Conservation (phyloP, 2,888 invertebrate species). For the Dasysyrphus albostriatus region DNA sequence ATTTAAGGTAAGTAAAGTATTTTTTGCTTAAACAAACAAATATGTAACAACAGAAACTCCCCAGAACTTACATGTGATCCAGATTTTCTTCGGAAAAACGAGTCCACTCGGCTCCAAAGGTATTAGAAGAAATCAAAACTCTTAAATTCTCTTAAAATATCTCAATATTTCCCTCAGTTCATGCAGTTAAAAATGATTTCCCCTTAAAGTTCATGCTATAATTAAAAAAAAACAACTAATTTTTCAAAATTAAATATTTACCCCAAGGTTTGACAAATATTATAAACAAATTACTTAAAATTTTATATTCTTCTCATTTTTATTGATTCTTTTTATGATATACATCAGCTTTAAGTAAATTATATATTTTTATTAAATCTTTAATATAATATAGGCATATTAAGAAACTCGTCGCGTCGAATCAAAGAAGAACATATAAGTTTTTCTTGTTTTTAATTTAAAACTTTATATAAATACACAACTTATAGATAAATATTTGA, state of each 20-base stretch:
- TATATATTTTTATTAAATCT: slow-evolving; percentile 14
- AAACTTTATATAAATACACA: slow-evolving; percentile 57
- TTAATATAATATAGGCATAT: background rate
- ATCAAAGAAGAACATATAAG: slow-evolving; percentile 2
- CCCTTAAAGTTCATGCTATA: background rate
- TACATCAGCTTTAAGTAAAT: slow-evolving; percentile 14
- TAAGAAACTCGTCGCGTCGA: slow-evolving; percentile 1
- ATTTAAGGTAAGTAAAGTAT: too few relatives aligned
- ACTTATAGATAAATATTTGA: slow-evolving; percentile 57
- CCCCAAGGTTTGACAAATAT: background rate
- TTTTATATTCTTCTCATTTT: slow-evolving; percentile 18
- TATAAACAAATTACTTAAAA: background rate
- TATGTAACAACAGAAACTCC: background rate
- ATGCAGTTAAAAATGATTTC: slow-evolving; percentile 1
- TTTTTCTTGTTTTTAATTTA: background rate
- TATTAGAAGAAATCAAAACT: background rate
- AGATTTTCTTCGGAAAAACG: background rate
- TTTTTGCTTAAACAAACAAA: too few relatives aligned
- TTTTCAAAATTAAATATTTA: background rate
- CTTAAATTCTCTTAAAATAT: background rate
- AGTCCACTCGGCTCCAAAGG: background rate
- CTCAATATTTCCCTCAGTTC: background rate
- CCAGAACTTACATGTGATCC: background rate
- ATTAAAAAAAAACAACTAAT: background rate
- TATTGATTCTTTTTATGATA: slow-evolving; percentile 17